Conservation (phyloP, 1,140 invertebrate species). For the Cydia amplana region DNA sequence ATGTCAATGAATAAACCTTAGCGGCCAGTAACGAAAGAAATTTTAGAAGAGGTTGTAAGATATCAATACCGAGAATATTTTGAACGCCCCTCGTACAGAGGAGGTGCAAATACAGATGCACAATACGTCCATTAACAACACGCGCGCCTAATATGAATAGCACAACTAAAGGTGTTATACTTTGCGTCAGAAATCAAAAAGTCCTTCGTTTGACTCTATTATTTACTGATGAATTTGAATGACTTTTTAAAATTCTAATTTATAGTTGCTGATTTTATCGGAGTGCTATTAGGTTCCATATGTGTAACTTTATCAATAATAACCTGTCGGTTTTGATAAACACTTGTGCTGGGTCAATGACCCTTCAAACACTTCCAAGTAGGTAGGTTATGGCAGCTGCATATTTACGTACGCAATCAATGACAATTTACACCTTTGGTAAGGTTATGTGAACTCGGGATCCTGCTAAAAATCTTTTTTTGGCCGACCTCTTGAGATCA, state of each 20-base stretch:
- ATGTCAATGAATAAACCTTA: too few species aligned
- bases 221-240: too few species aligned
- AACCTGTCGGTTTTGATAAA: not conserved
- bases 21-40: too few species aligned
- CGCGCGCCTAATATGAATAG: not conserved
- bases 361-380: constrained; percentile 44
- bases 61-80: too few species aligned
- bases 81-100: too few species aligned
- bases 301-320: not conserved
- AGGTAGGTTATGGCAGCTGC: constrained; percentile 43
- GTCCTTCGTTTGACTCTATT: too few species aligned
- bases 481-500: constrained; percentile 62
- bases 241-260: too few species aligned
- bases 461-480: constrained; percentile 65
- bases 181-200: too few species aligned
- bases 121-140: constrained; percentile 27
- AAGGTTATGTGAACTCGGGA: constrained; percentile 53
- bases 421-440: constrained; percentile 65
- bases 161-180: not conserved
- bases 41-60: too few species aligned
- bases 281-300: not conserved
- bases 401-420: constrained; percentile 67
- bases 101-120: constrained; percentile 34
- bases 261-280: too few species aligned
- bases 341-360: constrained; percentile 45